These are phyloP conservation scores for Drosophila hamatofila DNA, from an alignment of 2,888 invertebrate species.

Conservation along the genomic window DNA sequence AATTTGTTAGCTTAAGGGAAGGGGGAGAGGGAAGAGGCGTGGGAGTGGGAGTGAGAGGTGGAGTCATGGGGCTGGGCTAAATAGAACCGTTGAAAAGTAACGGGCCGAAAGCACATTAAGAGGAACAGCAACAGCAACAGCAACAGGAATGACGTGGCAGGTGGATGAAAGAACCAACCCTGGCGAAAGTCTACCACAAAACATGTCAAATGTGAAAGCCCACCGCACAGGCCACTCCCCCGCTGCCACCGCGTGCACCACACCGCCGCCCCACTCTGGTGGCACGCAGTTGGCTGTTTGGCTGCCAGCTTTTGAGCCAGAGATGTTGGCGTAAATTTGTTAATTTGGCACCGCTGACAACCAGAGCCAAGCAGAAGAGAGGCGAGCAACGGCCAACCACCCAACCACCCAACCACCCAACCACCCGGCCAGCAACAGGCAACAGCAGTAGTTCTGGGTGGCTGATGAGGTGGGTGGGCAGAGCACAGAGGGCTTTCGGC, in stretches of 20 bases:
- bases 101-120: slow-evolving; percentile 53
- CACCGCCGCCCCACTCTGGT: background rate
- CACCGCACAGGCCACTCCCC: slow-evolving; percentile 26
- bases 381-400: slow-evolving; percentile 12
- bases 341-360: slow-evolving; percentile 83
- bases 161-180: slow-evolving; percentile 44
- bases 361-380: slow-evolving; percentile 41
- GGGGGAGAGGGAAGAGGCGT: background rate
- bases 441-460: slow-evolving; percentile 23
- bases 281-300: slow-evolving; percentile 20
- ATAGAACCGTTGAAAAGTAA: slow-evolving; percentile 35
- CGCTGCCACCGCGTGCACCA: background rate
- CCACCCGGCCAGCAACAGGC: slow-evolving; percentile 55
- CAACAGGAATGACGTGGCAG: slow-evolving; percentile 29
- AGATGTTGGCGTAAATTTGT: slow-evolving; percentile 84
- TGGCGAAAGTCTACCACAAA: slow-evolving; percentile 55
- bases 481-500: background rate
- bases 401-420: slow-evolving; percentile 26
- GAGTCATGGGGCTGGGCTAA: slow-evolving; percentile 15
- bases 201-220: slow-evolving; percentile 69
- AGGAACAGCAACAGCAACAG: slow-evolving; percentile 26
- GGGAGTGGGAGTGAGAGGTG: background rate
- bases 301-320: slow-evolving; percentile 57
- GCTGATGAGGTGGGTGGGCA: background rate
- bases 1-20: slow-evolving; percentile 64